Conservation (phyloP, 2,888 invertebrate species). For the Phyllotreta cruciferae region DNA sequence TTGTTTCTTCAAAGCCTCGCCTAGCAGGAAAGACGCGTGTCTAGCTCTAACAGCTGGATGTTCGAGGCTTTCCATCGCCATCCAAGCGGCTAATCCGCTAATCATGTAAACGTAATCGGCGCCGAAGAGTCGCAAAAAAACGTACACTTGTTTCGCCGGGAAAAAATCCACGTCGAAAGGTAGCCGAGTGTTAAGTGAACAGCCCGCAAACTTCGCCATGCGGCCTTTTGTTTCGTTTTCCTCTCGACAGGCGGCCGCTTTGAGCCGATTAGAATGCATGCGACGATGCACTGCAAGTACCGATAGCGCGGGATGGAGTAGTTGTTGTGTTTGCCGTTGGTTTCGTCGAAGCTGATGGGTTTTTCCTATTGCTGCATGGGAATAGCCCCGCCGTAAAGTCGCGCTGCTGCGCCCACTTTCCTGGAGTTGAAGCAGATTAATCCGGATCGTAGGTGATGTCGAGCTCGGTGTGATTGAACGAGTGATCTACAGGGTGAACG, state of each 20-base stretch:
- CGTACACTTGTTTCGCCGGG: constrained; percentile 28
- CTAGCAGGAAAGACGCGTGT: constrained; percentile 26
- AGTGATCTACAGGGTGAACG: constrained; percentile 16
- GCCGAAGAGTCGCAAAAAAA: constrained; percentile 25
- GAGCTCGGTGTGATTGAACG: constrained; percentile 28
- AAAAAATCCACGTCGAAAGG: constrained; percentile 28
- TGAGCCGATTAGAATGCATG: constrained; percentile 20
- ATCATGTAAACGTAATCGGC: constrained; percentile 32
- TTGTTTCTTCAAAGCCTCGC: constrained; percentile 18
- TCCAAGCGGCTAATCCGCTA: constrained; percentile 29
- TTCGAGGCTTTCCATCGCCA: constrained; percentile 29
- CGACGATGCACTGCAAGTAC: constrained; percentile 25
- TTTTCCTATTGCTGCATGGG: constrained; percentile 31
- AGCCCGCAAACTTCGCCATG: constrained; percentile 32
- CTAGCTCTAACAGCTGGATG: constrained; percentile 29
- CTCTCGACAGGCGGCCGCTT: constrained; percentile 22
- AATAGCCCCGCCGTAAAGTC: no score
- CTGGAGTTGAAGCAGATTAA: constrained; percentile 16
- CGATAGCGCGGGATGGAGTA: constrained; percentile 26
- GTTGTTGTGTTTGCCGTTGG: constrained; percentile 26
- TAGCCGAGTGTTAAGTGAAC: constrained; percentile 26
- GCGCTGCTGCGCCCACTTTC: no score
- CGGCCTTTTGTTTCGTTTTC: constrained; percentile 25
- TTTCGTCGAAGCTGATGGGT: constrained; percentile 31
- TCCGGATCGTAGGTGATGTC: constrained; percentile 26